Conservation (phyloP, 23 tunicate species). For the Aplidium turbinatum region DNA sequence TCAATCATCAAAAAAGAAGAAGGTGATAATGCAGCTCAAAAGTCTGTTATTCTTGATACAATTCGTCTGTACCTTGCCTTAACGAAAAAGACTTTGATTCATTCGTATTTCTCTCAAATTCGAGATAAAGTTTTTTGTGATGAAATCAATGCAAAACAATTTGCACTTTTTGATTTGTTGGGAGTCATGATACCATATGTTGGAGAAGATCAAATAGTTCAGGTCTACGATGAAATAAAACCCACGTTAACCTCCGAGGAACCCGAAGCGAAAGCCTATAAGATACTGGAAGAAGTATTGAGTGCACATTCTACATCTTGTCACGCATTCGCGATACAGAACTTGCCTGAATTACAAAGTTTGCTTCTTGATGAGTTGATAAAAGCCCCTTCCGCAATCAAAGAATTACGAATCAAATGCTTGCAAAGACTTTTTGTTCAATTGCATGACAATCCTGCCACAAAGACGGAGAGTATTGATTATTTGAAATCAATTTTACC, state of each 20-base stretch:
- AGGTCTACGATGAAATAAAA: slow-evolving; percentile 39
- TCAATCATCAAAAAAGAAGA: slow-evolving; percentile 20
- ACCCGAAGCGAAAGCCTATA: slow-evolving; percentile 80
- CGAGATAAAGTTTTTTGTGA: slow-evolving; percentile 54
- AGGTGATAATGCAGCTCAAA: slow-evolving; percentile 27
- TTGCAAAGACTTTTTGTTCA: slow-evolving; percentile 45
- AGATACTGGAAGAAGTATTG: slow-evolving; percentile 66
- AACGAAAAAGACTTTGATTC: slow-evolving; percentile 26
- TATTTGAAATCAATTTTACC: slow-evolving; percentile 57
- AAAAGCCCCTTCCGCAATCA: slow-evolving; percentile 61
- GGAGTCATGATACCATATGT: slow-evolving; percentile 64
- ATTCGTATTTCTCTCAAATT: slow-evolving; percentile 38
- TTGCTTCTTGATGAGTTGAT: slow-evolving; percentile 45
- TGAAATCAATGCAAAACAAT: slow-evolving; percentile 59
- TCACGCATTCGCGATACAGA: slow-evolving; percentile 31
- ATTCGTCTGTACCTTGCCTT: slow-evolving; percentile 49
- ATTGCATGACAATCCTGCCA: slow-evolving; percentile 26
- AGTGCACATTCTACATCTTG: slow-evolving; percentile 46
- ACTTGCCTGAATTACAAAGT: slow-evolving; percentile 42
- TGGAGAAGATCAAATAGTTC: slow-evolving; percentile 26
- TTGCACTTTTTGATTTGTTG: slow-evolving; percentile 76
- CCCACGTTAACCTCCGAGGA: slow-evolving; percentile 64
- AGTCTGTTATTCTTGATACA: slow-evolving; percentile 80
- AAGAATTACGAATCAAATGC: slow-evolving; percentile 73
- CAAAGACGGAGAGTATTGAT: slow-evolving; percentile 27